Evolutionary conservation across 2,797 vertebrate species (phyloP), one percentile per base, ranked within the genome.

Genomic region (Kryptolebias ocellatus): DNA sequence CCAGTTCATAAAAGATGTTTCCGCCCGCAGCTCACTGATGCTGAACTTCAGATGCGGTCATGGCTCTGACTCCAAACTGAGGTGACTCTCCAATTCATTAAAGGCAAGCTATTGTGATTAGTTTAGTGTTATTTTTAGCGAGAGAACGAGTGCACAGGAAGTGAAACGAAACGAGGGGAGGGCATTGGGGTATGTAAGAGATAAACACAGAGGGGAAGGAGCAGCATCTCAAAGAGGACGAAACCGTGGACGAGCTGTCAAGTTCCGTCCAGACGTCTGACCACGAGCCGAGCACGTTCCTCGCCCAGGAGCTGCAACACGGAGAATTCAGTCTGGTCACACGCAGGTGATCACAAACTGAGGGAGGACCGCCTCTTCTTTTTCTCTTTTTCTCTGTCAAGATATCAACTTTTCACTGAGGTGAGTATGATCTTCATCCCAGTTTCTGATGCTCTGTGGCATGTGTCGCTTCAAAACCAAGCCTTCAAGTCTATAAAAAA

Each of bases 91-190:
- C 17, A 47, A 80, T 64, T 87, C 47, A 78, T 78, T 81, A 62
- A 5, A 65, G 47, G 42, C 61, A 71, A 81, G 82, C 67, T 73
- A 72, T 81, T 87, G 73, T 76, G 72, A 89, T 84, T 70, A 74
- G 27, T 64, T 72, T 82, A 16, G 37, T 72, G 85, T 86, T 93
- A 93, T 93, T 94, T 93, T 90, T 93, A 92, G 89, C 89, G 82
- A 83, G 60, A 80, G 78, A 76, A 62, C 67, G 85, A 87, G 77
- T 57, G 69, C 63, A 78, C 66, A 87, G 92, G 91, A 92, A 90
- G 91, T 90, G 62, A 92, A 87, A 89, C 74, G 74, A 86, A 83
- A 89, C 51, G 70, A 78, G 69, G 79, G 81, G 86, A 71, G 88
- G 84, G 86, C 54, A 59, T 62, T 47, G 75, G 70, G 78, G 68